Evolutionary conservation across 1,140 invertebrate species (phyloP), one percentile per base, ranked within the genome.

Genomic region (Drosophila kanapiae): DNA sequence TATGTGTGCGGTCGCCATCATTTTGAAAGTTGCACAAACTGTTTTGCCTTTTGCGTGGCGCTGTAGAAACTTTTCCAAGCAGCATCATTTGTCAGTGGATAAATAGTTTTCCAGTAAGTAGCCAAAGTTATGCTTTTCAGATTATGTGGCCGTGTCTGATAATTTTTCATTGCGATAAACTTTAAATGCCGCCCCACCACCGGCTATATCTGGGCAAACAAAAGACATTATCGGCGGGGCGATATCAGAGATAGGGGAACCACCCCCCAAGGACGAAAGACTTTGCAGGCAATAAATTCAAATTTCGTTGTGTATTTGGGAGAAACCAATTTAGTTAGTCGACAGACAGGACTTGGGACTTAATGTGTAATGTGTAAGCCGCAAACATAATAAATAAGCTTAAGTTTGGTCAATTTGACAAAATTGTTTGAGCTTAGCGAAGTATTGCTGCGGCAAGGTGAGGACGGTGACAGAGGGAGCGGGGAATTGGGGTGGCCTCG

Each of bases 381-480:
- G 78, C 85, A 90, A 88, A 90, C 81, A 88, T 90, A 90, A 88
- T 88, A 88, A 88, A 88, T 88, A 88, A 90, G 84, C 84, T 88
- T 88, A 84, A 90, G 80, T 90, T 90, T 90, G 84, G 84, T 90
- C 84, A 90, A 88, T 88, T 88, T 88, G 84, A 88, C 84, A 88
- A 88, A 90, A 88, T 90, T 88, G 85, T 84, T 90, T 84, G 78
- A 90, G 85, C 84, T 84, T 72, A 79, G 58, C 67, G 65, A 72
- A 86, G 70, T 78, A 64, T 69, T 64, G 60, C 45, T 47, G 35
- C 29, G 56, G 63, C 35, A 69, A 69, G 65, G 59, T 69, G 64
- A 18, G 31, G 45, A 14, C 31, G 14, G 18, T 14, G 40, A 27
- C 7, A 7, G 7, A 4, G 16, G 29, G 29, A n/a, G 58, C 4